phyloP scores from a whole-genome alignment of 2,888 invertebrate genomes.

The Sisyra terminalis region DNA sequence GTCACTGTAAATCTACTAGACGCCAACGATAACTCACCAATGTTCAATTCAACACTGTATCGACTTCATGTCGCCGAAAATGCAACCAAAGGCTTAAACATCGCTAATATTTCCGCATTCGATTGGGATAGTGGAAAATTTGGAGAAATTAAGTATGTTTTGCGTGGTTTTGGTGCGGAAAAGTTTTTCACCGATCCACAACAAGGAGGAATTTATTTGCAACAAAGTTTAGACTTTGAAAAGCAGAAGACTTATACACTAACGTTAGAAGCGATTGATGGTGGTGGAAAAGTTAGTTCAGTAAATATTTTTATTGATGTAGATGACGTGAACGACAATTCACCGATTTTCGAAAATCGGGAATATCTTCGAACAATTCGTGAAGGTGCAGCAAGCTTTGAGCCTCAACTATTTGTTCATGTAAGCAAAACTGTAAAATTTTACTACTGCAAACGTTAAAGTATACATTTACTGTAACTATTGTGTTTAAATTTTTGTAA shows the following conservation, averaged over 20 bases:
- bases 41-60: slow-evolving; percentile 45
- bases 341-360: slow-evolving; percentile 48
- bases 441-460: too few relatives aligned
- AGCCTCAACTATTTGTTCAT: slow-evolving; percentile 56
- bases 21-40: slow-evolving; percentile 64
- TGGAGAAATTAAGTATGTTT: slow-evolving; percentile 52
- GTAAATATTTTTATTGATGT: slow-evolving; percentile 55
- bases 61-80: slow-evolving; percentile 49
- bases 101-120: slow-evolving; percentile 47
- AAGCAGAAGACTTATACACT: slow-evolving; percentile 63
- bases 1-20: slow-evolving; percentile 51
- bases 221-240: slow-evolving; percentile 56
- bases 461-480: too few relatives aligned
- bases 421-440: slow-evolving; percentile 2
- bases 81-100: slow-evolving; percentile 37
- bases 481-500: too few relatives aligned
- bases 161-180: slow-evolving; percentile 66
- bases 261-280: slow-evolving; percentile 65
- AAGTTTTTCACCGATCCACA: slow-evolving; percentile 51
- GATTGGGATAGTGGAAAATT: slow-evolving; percentile 59
- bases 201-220: slow-evolving; percentile 50
- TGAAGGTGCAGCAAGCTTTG: slow-evolving; percentile 59
- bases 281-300: slow-evolving; percentile 55
- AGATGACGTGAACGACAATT: slow-evolving; percentile 61
- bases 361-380: slow-evolving; percentile 61